Percentiles rank a stretch among this genome's conserved stretches.
Conservation (phyloP, 2,797 vertebrate species). For the Pangasius larnaudii region DNA sequence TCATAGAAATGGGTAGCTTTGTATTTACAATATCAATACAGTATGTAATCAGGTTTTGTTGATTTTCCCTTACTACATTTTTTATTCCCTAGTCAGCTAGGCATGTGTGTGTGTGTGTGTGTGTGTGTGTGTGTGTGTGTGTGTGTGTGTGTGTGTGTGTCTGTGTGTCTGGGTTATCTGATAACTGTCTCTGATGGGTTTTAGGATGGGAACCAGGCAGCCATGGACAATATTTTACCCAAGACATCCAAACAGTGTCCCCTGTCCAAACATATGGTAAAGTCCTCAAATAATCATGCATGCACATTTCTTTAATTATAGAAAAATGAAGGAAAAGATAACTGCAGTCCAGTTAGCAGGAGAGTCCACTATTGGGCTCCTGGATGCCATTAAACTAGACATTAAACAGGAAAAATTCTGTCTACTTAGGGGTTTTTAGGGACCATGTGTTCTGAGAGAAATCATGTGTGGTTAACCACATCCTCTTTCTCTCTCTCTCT, state of each 20-base stretch:
- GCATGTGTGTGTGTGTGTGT: background rate
- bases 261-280: conserved; percentile 73
- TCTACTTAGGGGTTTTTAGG: background rate
- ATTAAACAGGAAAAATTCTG: background rate
- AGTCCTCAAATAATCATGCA: background rate
- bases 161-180: background rate
- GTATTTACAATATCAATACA: background rate
- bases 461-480: background rate
- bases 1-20: background rate
- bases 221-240: conserved; percentile 68
- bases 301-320: background rate
- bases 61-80: background rate
- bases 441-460: background rate
- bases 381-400: background rate
- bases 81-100: background rate
- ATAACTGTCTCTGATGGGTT: conserved; percentile 54
- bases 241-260: conserved; percentile 71
- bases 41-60: background rate
- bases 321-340: conserved; percentile 6
- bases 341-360: background rate
- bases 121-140: background rate
- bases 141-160: background rate
- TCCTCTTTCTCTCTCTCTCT: background rate
- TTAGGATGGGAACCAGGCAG: conserved; percentile 69
- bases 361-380: background rate